A percentile compares a stretch with the other conserved stretches of the same genome.
Conservation (phyloP, 2,888 invertebrate genomes). For the Exephanes ischioxanthus region DNA sequence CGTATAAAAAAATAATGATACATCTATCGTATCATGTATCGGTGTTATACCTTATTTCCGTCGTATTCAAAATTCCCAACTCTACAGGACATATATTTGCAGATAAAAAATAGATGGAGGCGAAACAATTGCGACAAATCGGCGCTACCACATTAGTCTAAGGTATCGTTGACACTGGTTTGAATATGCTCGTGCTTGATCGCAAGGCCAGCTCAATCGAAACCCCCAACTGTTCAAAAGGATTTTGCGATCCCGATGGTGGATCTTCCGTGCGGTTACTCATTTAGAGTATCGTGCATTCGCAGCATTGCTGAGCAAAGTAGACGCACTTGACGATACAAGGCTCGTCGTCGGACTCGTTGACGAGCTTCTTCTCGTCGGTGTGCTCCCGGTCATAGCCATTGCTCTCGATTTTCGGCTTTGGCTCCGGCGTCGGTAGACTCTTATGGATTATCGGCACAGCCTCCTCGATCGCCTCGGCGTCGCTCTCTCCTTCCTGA, state of each 20-base stretch:
- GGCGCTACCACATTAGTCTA: background rate
- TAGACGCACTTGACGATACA: constrained; percentile 88
- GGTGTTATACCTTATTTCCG: constrained; percentile 7
- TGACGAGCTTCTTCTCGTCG: constrained; percentile 76
- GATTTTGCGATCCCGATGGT: background rate
- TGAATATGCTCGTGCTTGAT: background rate
- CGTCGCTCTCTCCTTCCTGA: constrained; percentile 64
- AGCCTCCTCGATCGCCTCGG: constrained; percentile 78
- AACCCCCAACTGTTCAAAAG: background rate
- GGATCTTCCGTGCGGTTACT: background rate
- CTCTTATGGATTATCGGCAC: constrained; percentile 75
- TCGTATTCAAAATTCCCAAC: background rate
- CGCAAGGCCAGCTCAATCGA: background rate
- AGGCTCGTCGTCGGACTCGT: constrained; percentile 86
- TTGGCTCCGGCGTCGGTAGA: constrained; percentile 77
- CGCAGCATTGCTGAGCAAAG: constrained; percentile 88
- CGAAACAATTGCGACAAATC: background rate
- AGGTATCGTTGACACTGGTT: background rate
- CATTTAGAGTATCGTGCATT: constrained; percentile 85
- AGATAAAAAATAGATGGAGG: background rate
- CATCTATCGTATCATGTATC: background rate
- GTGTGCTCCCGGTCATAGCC: constrained; percentile 74
- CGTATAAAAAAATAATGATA: constrained; percentile 32
- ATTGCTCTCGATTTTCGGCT: constrained; percentile 79
- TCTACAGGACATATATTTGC: background rate